A percentile compares a stretch with the other conserved stretches of the same genome.
Evolutionary conservation across 2,888 invertebrate genomes (phyloP).

Genomic region (Polydrusus tereticollis): DNA sequence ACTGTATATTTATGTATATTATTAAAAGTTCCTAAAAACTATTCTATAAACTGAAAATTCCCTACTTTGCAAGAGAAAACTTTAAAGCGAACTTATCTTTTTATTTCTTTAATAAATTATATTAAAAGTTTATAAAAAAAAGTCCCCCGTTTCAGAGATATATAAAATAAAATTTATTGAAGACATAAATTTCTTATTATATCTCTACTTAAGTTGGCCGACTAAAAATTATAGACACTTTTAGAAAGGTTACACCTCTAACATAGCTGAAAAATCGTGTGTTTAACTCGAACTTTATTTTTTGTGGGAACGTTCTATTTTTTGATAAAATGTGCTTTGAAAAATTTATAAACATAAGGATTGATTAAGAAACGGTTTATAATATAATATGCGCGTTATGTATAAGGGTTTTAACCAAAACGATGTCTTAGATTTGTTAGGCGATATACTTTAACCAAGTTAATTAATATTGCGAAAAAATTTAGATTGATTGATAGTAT

Average conservation of each 20-base stretch:
- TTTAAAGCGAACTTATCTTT: conserved; percentile 4
- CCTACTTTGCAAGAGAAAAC: background rate
- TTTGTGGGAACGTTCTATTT: background rate
- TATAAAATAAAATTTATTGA: conserved; percentile 42
- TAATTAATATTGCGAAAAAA: no score
- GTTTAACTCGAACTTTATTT: background rate
- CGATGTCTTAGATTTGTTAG: no score
- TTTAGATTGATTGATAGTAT: no score
- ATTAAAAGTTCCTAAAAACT: no score
- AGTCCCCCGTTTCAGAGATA: conserved; percentile 28
- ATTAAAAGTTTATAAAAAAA: conserved; percentile 34
- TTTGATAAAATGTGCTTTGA: background rate
- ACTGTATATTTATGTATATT: no score
- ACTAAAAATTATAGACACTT: conserved; percentile 44
- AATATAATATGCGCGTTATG: no score
- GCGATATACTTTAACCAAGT: no score
- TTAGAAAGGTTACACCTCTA: conserved; percentile 36
- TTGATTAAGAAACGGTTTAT: no score
- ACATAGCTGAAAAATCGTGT: conserved; percentile 25
- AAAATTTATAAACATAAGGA: no score
- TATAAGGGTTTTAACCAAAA: no score
- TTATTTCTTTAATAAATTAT: conserved; percentile 35
- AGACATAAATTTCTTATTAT: conserved; percentile 46
- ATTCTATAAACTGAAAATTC: background rate
- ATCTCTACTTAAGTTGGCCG: conserved; percentile 39